Base-by-base conservation (phyloP, 2,888 invertebrate species). In the Disparrhopalites patrizii region DNA sequence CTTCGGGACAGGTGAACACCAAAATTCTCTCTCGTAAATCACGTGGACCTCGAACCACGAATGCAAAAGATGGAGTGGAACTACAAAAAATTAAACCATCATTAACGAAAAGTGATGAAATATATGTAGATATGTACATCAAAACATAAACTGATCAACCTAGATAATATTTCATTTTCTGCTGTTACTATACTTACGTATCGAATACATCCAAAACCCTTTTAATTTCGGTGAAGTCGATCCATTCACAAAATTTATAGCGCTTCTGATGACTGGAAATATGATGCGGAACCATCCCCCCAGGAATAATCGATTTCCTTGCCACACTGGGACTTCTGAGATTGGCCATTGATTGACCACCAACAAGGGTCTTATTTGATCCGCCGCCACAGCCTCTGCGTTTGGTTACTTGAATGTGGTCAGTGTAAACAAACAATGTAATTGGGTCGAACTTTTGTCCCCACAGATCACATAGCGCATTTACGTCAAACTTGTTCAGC, bases 131-230 rank as follows among this genome's bases (percentile, higher is more conserved):
- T n/a, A n/a, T n/a, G n/a, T n/a, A n/a, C n/a, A n/a, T 28, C 30
- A 8, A 60, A 47, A n/a, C 8, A 23, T 28, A 13, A 56, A 23
- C 7, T n/a, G 30, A 10, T 31, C 15, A 30, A 10, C 18, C 36
- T 36, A 10, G 36, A 36, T 36, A 36, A 36, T 15, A 20, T 58
- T 38, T 38, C 30, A 58, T 5, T 38, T 47, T 47, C 5, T 28
- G 30, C 20, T 10, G 20, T n/a, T 43, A 20, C 36, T 76, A 77
- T 87, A 88, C 91, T 79, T 91, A 90, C 65, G 90, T 86, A 81
- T 93, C 92, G 71, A 87, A 85, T 73, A 96, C 90, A 79, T 96
- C 93, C 62, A 95, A 89, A 70, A 97, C 92, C 77, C 91, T 86
- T 79, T 91, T 92, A 75, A 97, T 91, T 70, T 90, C 88, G 76